Percentiles rank a stretch among this genome's conserved stretches.
phyloP scores from a whole-genome alignment of 1,140 invertebrate species.

The Dryas iulia region DNA sequence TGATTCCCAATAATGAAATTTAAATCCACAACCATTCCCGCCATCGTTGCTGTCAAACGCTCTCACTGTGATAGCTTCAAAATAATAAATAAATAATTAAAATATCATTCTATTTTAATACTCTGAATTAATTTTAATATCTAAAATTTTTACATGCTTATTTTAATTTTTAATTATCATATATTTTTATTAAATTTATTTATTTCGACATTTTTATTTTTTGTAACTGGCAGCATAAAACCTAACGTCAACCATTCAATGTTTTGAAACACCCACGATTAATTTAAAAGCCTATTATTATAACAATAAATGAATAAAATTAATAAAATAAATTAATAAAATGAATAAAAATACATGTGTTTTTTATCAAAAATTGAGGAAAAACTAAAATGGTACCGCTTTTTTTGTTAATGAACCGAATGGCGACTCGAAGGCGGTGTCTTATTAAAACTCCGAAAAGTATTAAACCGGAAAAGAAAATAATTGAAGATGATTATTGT shows the following conservation, averaged over 20 bases:
- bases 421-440: constrained; percentile 32
- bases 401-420: constrained; percentile 45
- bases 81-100: no score
- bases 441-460: constrained; percentile 25
- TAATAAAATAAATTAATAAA: neutral
- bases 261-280: constrained; percentile 1
- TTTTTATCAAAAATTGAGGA: neutral
- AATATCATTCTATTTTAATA: no score
- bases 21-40: no score
- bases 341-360: neutral
- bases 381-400: constrained; percentile 44
- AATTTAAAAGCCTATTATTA: neutral
- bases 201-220: neutral
- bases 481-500: constrained; percentile 36
- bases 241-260: neutral
- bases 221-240: neutral
- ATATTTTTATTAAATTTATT: neutral
- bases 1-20: no score
- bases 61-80: no score
- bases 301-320: neutral
- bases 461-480: constrained; percentile 30
- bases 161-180: neutral
- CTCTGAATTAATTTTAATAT: no score
- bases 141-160: no score
- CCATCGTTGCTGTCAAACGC: no score